Base-by-base conservation (phyloP, 2,797 vertebrate species). In the Sandelia bainsii region DNA sequence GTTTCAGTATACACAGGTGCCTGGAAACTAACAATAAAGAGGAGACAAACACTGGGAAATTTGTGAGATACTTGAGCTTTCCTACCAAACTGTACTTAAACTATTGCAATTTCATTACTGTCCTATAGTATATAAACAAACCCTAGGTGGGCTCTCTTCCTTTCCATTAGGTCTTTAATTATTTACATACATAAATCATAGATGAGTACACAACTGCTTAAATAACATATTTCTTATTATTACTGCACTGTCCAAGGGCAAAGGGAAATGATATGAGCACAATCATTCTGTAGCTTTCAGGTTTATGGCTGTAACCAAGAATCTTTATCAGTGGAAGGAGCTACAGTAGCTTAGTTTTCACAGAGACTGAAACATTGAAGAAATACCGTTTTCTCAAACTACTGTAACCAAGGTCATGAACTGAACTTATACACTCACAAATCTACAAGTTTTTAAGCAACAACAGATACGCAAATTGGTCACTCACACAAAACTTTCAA, bases 101-200 rank as follows among this genome's bases (percentile, higher is more conserved):
- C 54, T 17, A 32, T 8, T 45, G 22, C 39, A 54, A n/a, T 61
- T 65, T 68, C 6, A 40, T 27, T 48, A 42, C 27, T 32, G 19
- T 57, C 45, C 39, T 14, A 12, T 40, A 40, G 44, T 23, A 37
- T 10, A 52, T 27, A 45, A 67, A 62, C 19, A 11, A 22, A n/a
- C 13, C 13, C 3, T 17, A 16, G 16, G 16, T 34, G 45, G 23
- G 8, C 20, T 40, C 7, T 17, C 9, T 14, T 62, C 11, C 1
- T n/a, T 60, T 75, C 40, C 13, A 72, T 29, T 48, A 8, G 32
- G 13, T 54, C 22, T 58, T 51, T 59, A 12, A 66, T 53, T 64
- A 53, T 16, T 12, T 19, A 25, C n/a, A 73, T 19, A 25, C n/a
- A 73, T 44, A 48, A 12, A 22, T 37, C 49, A 10, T 40, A n/a